Evolutionary conservation across 2,113 vertebrate genomes (phyloP).

Genomic region (Furnarius figulus): DNA sequence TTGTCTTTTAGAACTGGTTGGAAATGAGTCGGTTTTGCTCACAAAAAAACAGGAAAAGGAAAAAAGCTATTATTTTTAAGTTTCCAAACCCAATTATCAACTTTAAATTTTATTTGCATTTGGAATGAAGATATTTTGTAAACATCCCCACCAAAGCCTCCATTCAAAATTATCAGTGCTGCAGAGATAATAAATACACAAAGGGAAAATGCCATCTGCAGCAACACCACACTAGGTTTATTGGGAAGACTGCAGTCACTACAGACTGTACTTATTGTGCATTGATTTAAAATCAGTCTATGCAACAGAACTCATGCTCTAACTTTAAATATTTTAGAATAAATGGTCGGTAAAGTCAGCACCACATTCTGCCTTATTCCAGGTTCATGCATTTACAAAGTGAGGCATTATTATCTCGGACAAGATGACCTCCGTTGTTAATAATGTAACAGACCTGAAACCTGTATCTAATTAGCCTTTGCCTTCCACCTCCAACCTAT

Average conservation of each 20-base stretch:
- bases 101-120: not conserved
- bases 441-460: not conserved
- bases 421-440: not conserved
- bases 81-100: not conserved
- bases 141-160: not conserved
- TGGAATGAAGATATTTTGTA: not conserved
- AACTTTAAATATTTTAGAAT: not conserved
- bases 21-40: not conserved
- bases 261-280: not conserved
- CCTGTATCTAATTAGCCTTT: conserved; percentile 12
- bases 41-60: not conserved
- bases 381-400: not conserved
- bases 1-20: not conserved
- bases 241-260: not conserved
- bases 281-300: not conserved
- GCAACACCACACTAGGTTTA: not conserved
- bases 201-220: not conserved
- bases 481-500: not conserved
- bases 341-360: not conserved
- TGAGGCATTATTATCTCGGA: not conserved
- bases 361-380: not conserved
- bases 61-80: not conserved
- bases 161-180: not conserved
- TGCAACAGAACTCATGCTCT: not conserved
- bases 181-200: not conserved